Base-by-base conservation (phyloP, 2,888 invertebrate genomes). In the Agrochola lychnidis region DNA sequence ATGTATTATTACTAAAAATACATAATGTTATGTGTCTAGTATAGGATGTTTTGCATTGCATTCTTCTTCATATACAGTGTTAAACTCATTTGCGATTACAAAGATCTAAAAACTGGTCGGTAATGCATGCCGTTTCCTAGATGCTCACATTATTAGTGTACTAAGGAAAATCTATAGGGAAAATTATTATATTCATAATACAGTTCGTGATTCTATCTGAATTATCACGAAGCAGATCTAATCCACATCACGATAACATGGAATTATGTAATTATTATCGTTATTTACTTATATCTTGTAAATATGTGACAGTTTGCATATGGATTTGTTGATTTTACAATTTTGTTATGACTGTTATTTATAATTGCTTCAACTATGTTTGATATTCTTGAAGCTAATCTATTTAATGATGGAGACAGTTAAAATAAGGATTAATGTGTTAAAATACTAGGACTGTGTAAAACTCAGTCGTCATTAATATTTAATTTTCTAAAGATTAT, bases 121-220 rank as follows among this genome's bases (percentile, higher is more conserved):
- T 59, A 45, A 74, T 22, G 74, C 36, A 22, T 42, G 22, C 30
- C 40, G 12, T 74, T 78, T 78, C 81, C 81, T 72, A 67, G 69
- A 70, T 73, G 61, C 64, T 68, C 45, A 70, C 63, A 82, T 68
- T 66, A 72, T 57, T 30, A 71, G 53, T 61, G 19, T 45, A 71
- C 61, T 62, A 76, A 79, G 86, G 87, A 76, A 78, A 81, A 82
- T 78, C 71, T 74, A 74, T 67, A 48, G 62, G 36, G 36, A 62
- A 45, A 84, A 66, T 72, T 73, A 82, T 61, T 51, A 57, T 74
- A 77, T 72, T 63, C 79, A 68, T 73, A 86, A 87, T 82, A 85
- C 81, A 85, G 79, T 87, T 80, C 89, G 90, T 90, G 91, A 87
- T 83, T 78, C 74, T 68, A 56, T 45, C 40, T 75, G 70, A 72